Base-by-base conservation (phyloP, 2,113 vertebrate species). In the Ophiodon elongatus region DNA sequence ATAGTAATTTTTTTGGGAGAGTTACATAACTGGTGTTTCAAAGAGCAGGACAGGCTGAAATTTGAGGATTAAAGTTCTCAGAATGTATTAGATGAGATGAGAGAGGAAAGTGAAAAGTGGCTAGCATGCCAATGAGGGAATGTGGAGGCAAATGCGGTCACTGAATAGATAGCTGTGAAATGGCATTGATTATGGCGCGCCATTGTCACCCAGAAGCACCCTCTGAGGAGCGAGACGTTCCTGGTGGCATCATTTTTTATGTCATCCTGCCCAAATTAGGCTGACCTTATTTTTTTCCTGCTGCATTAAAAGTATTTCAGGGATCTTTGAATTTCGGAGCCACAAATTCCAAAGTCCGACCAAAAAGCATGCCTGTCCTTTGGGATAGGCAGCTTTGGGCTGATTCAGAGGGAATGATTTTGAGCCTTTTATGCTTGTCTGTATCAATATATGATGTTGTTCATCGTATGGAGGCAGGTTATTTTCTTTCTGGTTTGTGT, bases 21-120 rank as follows among this genome's bases (percentile, higher is more conserved):
- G 39, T 90, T 89, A 84, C 68, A 43, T 89, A 91, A 88, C 66
- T 33, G 45, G 37, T 2, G 68, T 76, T 88, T 91, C 64, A 90
- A 80, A 62, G 64, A 82, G 80, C 62, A 57, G 52, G 75, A 66
- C 82, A 54, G 50, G 68, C 43, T 47, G 41, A 85, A 84, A 88
- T 84, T 60, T 83, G 23, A 31, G 78, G 79, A 91, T 90, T 92
- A 83, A 85, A 88, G 75, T 81, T 73, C 60, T 65, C 62, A 57
- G 79, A 86, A 86, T 85, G 52, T 68, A 65, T 59, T 74, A n/a
- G 4, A 65, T 19, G 75, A 80, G 35, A 62, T 27, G 74, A 82
- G 79, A 23, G 70, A 63, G 76, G 39, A 63, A 88, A 86, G 74
- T 41, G 9, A 60, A 87, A 75, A 54, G 67, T 57, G 64, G 29